Percentiles rank a stretch among this genome's conserved stretches.
These are phyloP conservation scores for Pseudorectes ferrugineus DNA, from an alignment of 2,113 vertebrate genomes.

Conservation along the genomic window DNA sequence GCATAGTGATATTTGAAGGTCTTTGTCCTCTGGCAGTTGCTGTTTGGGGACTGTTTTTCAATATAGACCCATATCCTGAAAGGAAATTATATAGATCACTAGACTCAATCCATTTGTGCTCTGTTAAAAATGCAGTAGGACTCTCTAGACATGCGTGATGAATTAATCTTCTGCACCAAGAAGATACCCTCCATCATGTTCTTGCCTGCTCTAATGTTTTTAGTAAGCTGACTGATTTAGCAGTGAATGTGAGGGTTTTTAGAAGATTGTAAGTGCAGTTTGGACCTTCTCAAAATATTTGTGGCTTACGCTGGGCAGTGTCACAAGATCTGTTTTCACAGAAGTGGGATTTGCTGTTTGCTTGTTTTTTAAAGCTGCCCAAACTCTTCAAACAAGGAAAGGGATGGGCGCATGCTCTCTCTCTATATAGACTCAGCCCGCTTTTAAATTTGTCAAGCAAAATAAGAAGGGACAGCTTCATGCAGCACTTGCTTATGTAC, in stretches of 20 bases:
- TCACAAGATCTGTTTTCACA: neutral
- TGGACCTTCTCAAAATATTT: neutral
- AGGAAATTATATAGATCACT: neutral
- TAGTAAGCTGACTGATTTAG: neutral
- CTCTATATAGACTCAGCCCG: neutral
- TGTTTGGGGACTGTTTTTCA: neutral
- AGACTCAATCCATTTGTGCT: neutral
- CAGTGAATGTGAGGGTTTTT: neutral
- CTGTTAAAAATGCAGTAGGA: neutral
- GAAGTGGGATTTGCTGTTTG: neutral
- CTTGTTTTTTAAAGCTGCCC: neutral
- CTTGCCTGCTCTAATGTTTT: neutral
- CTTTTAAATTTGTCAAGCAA: neutral
- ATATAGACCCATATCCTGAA: neutral
- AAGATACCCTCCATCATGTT: neutral
- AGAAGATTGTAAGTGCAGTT: neutral
- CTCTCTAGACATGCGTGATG: neutral
- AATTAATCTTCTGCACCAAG: neutral
- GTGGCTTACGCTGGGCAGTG: neutral
- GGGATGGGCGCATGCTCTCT: neutral
- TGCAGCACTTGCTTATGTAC: neutral
- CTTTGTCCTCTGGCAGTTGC: neutral
- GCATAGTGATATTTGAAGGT: neutral
- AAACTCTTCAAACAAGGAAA: neutral
- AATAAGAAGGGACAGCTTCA: neutral